A percentile compares a stretch with the other conserved stretches of the same genome.
phyloP scores from a whole-genome alignment of 2,113 vertebrate genomes.

The Rhinoderma darwinii region DNA sequence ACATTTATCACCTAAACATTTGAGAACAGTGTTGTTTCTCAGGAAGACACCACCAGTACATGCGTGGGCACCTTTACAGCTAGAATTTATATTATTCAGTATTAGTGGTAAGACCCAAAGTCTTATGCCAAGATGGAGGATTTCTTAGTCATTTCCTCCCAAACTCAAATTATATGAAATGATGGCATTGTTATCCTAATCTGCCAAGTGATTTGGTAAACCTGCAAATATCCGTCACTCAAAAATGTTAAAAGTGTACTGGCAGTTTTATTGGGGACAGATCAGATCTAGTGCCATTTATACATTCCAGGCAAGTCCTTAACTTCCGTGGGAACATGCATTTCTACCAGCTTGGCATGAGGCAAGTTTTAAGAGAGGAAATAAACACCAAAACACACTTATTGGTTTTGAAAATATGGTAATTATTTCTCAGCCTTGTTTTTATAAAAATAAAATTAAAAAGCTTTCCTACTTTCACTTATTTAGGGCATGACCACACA shows the following conservation, averaged over 20 bases:
- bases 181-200: conserved; percentile 60
- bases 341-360: neutral
- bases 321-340: conserved; percentile 60
- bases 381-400: neutral
- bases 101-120: neutral
- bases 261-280: conserved; percentile 53
- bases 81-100: neutral
- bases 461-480: no score
- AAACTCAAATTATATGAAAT: conserved; percentile 46
- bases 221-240: conserved; percentile 45
- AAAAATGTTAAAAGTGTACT: conserved; percentile 58
- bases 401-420: neutral
- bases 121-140: conserved; percentile 23
- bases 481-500: no score
- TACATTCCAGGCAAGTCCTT: conserved; percentile 63
- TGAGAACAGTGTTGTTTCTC: neutral
- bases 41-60: neutral
- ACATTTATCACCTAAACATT: neutral
- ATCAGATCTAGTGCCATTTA: neutral
- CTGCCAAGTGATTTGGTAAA: conserved; percentile 40
- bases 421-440: neutral
- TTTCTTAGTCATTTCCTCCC: conserved; percentile 9
- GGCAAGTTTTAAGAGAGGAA: neutral
- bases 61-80: neutral
- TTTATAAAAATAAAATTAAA: neutral